phyloP scores from a whole-genome alignment of 2,888 invertebrate species.

The Crematogaster levior region DNA sequence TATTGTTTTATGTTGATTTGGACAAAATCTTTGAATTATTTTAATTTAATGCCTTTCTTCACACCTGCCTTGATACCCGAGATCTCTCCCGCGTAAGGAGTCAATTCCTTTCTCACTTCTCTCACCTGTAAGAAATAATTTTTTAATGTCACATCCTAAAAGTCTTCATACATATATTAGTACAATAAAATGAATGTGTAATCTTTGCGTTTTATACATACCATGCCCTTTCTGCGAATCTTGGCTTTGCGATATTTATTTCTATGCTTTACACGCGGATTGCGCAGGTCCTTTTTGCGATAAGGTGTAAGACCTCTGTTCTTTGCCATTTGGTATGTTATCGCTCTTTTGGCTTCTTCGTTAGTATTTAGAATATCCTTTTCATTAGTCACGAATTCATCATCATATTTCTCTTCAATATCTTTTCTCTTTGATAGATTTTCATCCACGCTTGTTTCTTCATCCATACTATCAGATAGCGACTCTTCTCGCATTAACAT shows the following conservation, averaged over 20 bases:
- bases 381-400: conserved; percentile 67
- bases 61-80: conserved; percentile 97
- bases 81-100: conserved; percentile 95
- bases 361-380: conserved; percentile 61
- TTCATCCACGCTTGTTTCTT: conserved; percentile 50
- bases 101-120: conserved; percentile 92
- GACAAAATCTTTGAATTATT: conserved; percentile 76
- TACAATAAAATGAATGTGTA: background rate
- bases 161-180: background rate
- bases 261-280: conserved; percentile 98
- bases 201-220: conserved; percentile 83
- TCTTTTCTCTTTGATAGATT: no score
- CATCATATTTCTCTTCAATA: conserved; percentile 49
- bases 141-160: background rate
- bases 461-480: conserved; percentile 59
- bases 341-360: conserved; percentile 89
- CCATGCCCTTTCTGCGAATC: conserved; percentile 97
- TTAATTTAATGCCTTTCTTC: conserved; percentile 95
- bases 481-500: background rate
- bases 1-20: background rate
- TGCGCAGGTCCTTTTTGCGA: conserved; percentile 96
- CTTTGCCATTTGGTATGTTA: conserved; percentile 97
- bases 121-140: conserved; percentile 87
- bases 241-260: conserved; percentile 97
- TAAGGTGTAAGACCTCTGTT: conserved; percentile 97